Evolutionary conservation across 2,888 invertebrate genomes (phyloP).

Genomic region (Pterostichus madidus): DNA sequence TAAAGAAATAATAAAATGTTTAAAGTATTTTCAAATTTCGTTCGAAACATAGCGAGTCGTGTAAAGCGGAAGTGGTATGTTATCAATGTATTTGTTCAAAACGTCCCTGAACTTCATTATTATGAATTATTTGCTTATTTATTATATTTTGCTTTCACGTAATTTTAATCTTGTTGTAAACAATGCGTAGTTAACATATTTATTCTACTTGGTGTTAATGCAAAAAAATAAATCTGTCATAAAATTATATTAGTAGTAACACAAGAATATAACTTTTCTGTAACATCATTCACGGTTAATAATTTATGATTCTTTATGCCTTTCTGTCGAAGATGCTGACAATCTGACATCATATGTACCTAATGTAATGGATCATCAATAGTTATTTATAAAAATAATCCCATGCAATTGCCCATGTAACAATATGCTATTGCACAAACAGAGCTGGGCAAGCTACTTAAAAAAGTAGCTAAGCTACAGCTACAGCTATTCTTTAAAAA

Average conservation of each 20-base stretch:
- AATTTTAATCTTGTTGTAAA: constrained; percentile 44
- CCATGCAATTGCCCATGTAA: too few relatives aligned
- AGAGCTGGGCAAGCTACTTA: too few relatives aligned
- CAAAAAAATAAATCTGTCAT: background rate
- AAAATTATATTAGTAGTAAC: constrained; percentile 13
- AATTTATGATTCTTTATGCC: background rate
- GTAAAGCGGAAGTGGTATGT: constrained; percentile 42
- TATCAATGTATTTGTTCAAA: constrained; percentile 17
- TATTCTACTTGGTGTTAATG: background rate
- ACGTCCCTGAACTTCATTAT: constrained; percentile 42
- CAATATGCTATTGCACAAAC: too few relatives aligned
- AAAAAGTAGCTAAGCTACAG: too few relatives aligned
- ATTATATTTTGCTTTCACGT: constrained; percentile 28
- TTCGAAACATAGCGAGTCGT: background rate
- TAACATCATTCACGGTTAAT: background rate
- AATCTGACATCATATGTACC: background rate
- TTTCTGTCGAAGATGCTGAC: background rate
- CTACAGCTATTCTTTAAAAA: too few relatives aligned
- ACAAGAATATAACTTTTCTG: background rate
- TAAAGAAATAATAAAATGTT: background rate
- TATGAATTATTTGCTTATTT: constrained; percentile 18
- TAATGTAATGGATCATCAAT: background rate
- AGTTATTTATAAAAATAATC: background rate
- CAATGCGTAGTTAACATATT: constrained; percentile 29
- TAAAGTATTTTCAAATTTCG: constrained; percentile 1